Evolutionary conservation across 1,140 invertebrate species (phyloP), one percentile per base, ranked within the genome.

Genomic region (Tyrophagus putrescentiae): DNA sequence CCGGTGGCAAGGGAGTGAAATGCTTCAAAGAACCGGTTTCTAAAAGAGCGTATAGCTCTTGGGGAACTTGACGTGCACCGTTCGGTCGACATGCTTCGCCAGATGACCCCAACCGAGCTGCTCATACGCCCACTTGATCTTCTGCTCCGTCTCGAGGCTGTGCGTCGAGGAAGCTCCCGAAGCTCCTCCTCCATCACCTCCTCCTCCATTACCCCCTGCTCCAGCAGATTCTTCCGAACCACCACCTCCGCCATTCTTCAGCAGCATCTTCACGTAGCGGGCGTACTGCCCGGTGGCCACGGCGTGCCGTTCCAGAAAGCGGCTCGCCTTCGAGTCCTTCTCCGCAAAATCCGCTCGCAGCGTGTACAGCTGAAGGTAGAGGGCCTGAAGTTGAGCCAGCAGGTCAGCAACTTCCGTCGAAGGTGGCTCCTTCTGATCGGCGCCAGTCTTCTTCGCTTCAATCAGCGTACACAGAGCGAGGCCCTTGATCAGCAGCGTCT

Each of bases 241-340:
- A 18, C 4, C 23, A 4, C 27, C 56, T 13, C 50, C 32, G 16
- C n/a, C n/a, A n/a, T 52, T 90, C 86, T 60, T 77, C 79, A 16
- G 75, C 9, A 91, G 70, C 54, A 84, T 76, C 71, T 87, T 88
- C 42, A 87, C 69, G 52, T 85, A 81, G 57, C 84, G 79, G 0
- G 87, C 89, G 72, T 84, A 85, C 54, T 90, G 84, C 64, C 79
- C 75, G 65, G 84, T 74, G 5, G 82, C 77, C 65, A 82, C 78
- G 16, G 84, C 81, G 70, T 94, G 85, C 80, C 84, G 87, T 31
- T 89, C 73, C 4, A 80, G 77, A 67, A 92, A 85, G 64, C 81
- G 77, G 29, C 84, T 74, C 6, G 82, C 78, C 21, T 60, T 63
- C 57, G 2, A n/a, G 44, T 36, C 33, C 44, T 32, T 61, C 23